Evolutionary conservation across 2,797 vertebrate species (phyloP), one percentile per base, ranked within the genome.

Genomic region (Enteromius thamalakanensis): DNA sequence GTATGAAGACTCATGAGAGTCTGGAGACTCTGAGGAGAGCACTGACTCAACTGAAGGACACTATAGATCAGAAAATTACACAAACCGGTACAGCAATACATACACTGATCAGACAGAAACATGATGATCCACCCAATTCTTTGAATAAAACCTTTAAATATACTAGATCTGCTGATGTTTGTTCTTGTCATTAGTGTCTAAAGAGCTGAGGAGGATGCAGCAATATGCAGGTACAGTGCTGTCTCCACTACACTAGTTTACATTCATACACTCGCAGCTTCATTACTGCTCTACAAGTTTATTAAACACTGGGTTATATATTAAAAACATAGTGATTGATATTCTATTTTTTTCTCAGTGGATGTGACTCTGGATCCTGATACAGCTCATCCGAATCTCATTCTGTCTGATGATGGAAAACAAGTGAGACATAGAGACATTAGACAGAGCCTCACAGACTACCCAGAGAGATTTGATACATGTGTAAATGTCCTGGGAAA

Each of bases 11-110:
- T 29, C 26, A 60, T 55, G 32, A 53, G 17, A 32, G 32, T 62
- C 23, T 72, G 58, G 82, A 71, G 55, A 82, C 64, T 29, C 37
- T 84, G 42, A 88, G 72, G 71, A 77, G 40, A 81, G 77, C 78
- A 29, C 10, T 58, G 55, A 58, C 10, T 11, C 55, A 23, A 58
- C 55, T 58, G n/a, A 58, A 23, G 55, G 8, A 58, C 55, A 58
- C 55, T 23, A 58, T 58, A 58, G 55, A 58, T 58, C n/a, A 23
- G 1, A 58, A 58, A 58, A 3, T 58, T 9, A 58, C n/a, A 23
- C 55, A 4, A 58, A 23, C 55, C n/a, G 68, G 70, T 64, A 72
- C 3, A 4, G 11, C 55, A 58, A 4, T 12, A 23, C 55, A 58
- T 11, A 58, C 32, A 32, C 32, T 32, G 32, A 32, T 32, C 32